These are phyloP conservation scores for Muntiacus reevesi DNA, from an alignment of 2,113 vertebrate species.

Conservation along the genomic window DNA sequence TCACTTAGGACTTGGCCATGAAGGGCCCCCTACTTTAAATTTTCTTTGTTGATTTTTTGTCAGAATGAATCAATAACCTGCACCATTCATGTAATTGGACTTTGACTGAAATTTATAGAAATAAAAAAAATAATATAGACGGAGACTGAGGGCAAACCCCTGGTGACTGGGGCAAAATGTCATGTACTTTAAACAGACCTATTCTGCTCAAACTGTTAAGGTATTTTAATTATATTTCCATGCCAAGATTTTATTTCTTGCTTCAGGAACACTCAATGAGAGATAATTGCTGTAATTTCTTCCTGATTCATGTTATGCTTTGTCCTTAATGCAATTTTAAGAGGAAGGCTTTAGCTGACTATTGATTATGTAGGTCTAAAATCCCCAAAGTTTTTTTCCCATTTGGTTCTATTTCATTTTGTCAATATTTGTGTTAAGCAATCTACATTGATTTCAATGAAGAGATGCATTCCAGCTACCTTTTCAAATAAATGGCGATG, in stretches of 20 bases:
- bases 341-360: conserved; percentile 22
- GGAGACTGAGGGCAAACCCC: not conserved
- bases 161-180: not conserved
- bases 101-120: conserved; percentile 8
- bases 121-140: not conserved
- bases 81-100: not conserved
- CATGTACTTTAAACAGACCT: not conserved
- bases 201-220: not conserved
- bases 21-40: not conserved
- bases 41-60: not conserved
- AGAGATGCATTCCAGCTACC: not conserved
- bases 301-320: conserved; percentile 35
- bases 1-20: not conserved
- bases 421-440: conserved; percentile 49
- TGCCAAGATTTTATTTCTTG: conserved; percentile 17
- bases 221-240: conserved; percentile 18
- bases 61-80: not conserved
- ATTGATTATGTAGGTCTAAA: conserved; percentile 33
- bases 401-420: conserved; percentile 46
- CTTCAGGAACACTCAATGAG: not conserved
- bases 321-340: conserved; percentile 46
- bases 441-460: conserved; percentile 29
- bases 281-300: not conserved
- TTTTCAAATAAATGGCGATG: not conserved
- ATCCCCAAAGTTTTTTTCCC: not conserved